Evolutionary conservation across 2,888 invertebrate species (phyloP), one percentile per base, ranked within the genome.

Genomic region (Gasteruption jaculator): DNA sequence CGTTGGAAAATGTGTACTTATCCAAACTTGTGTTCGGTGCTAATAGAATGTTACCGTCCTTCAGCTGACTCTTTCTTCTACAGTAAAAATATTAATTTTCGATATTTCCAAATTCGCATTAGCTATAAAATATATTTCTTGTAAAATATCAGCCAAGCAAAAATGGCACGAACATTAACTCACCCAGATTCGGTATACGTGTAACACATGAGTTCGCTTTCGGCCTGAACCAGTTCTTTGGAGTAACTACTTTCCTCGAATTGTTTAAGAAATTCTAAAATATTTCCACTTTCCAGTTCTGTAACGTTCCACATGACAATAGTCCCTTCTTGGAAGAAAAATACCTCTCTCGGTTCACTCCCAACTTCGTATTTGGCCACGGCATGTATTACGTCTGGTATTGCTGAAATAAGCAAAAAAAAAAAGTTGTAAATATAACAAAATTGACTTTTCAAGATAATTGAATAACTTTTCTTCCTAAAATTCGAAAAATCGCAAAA

Each of bases 1-100:
- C 94, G 74, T 97, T 90, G 4, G 95, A 94, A 69, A 95, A 91
- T 12, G 96, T 87, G 63, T 91, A 97, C 66, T 90, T 91, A 59
- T 95, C 91, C 44, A 93, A 68, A 20, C 78, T 78, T 37, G 79
- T 79, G 2, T 77, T 72, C 2, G 72, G 65, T 16, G 76, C 74
- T 46, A 85, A 60, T n/a, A 77, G 64, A 41, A 78, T 73, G 38
- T 68, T 64, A 16, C 76, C 78, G 38, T 72, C 67, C 25, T 60
- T 62, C 14, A 78, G 56, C 26, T 70, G 65, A 38, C 74, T 76
- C 32, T 55, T 64, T 45, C 72, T 74, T 15, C 71, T 73, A 44
- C 19, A 54, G 56, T 14, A 14, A 2, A 11, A 27, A 24, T 29
- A 4, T 26, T 36, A 25, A 21, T 5, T 24, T 15, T 29, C 24